Percentiles rank a stretch among this genome's conserved stretches.
These are phyloP conservation scores for Montipora capitata DNA, from an alignment of 92 coral and sea anemone species.

Conservation along the genomic window DNA sequence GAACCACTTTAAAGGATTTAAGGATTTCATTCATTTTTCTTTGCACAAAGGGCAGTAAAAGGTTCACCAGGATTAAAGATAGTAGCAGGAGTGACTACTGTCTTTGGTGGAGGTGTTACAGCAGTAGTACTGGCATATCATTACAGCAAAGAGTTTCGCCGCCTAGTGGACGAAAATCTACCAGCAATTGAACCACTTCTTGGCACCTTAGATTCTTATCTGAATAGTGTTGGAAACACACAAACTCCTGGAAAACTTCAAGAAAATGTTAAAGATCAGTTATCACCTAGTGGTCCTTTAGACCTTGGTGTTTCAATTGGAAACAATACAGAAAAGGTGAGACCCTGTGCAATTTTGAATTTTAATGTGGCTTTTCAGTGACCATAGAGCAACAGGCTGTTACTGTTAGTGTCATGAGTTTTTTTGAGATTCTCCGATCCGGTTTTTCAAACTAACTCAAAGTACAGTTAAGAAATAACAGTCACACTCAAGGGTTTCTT, in stretches of 20 bases:
- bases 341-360: background rate
- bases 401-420: too few species aligned
- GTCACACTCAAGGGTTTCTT: too few species aligned
- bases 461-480: too few species aligned
- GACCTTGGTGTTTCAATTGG: conserved; percentile 17
- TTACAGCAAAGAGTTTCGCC: conserved; percentile 77
- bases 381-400: background rate
- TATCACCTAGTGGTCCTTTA: conserved; percentile 28
- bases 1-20: background rate
- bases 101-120: conserved; percentile 81
- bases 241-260: background rate
- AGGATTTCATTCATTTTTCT: background rate
- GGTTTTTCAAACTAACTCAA: too few species aligned
- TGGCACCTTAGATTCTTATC: background rate
- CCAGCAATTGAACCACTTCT: conserved; percentile 73
- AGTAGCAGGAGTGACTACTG: conserved; percentile 61
- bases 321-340: conserved; percentile 32
- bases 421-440: too few species aligned
- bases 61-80: conserved; percentile 75
- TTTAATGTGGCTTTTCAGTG: background rate
- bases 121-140: conserved; percentile 70
- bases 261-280: conserved; percentile 1
- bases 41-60: conserved; percentile 24
- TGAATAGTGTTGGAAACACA: background rate
- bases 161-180: conserved; percentile 69